Percentiles rank a stretch among this genome's conserved stretches.
Evolutionary conservation across 2,113 vertebrate species (phyloP).

Genomic region (Progne subis): DNA sequence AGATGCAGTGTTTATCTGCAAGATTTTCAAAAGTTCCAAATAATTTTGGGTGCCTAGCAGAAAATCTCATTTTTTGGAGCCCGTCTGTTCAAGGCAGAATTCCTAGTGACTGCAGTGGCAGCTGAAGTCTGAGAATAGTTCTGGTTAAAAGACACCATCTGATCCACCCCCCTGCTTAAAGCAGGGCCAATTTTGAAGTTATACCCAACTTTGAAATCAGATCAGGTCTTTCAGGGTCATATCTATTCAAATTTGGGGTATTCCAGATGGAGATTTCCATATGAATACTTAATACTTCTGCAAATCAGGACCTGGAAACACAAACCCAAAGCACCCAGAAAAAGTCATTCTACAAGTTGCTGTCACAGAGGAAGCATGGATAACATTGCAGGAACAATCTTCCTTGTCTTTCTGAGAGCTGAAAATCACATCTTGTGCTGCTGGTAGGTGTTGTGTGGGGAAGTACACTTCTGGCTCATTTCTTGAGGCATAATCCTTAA

Average conservation of each 20-base stretch:
- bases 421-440: not conserved
- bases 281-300: not conserved
- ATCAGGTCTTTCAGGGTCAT: not conserved
- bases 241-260: not conserved
- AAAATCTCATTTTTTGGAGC: not conserved
- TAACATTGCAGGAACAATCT: not conserved
- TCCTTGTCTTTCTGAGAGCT: not conserved
- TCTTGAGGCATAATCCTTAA: not conserved
- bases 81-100: not conserved
- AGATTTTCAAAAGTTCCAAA: not conserved
- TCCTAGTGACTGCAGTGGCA: conserved; percentile 1
- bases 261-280: not conserved
- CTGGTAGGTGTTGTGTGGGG: not conserved
- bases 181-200: conserved; percentile 27
- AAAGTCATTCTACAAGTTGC: not conserved
- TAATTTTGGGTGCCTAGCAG: not conserved
- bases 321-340: not conserved
- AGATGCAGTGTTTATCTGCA: not conserved
- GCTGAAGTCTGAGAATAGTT: conserved; percentile 47
- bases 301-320: not conserved
- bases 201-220: not conserved
- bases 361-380: not conserved
- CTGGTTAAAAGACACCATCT: conserved; percentile 34
- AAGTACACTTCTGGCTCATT: not conserved
- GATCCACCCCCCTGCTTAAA: conserved; percentile 20